A percentile compares a stretch with the other conserved stretches of the same genome.
phyloP scores from a whole-genome alignment of 2,797 vertebrate species.

The Botia kubotai region DNA sequence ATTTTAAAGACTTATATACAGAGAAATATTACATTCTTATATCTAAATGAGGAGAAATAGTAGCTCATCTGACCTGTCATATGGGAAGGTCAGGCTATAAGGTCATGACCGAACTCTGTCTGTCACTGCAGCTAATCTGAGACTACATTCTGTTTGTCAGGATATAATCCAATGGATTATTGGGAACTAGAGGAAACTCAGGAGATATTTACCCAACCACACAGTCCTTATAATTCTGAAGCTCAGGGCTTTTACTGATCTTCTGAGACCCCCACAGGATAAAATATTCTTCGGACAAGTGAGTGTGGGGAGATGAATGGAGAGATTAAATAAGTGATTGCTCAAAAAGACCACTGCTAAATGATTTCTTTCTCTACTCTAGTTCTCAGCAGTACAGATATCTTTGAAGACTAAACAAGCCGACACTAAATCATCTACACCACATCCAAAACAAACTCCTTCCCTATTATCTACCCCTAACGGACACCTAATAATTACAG shows the following conservation, averaged over 20 bases:
- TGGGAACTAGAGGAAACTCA: slow-evolving; percentile 25
- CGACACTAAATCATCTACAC: neutral
- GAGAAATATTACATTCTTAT: slow-evolving; percentile 5
- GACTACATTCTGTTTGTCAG: slow-evolving; percentile 34
- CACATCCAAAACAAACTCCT: slow-evolving; percentile 43
- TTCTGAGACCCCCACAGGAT: slow-evolving; percentile 45
- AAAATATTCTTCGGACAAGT: slow-evolving; percentile 15
- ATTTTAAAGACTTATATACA: neutral
- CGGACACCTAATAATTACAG: neutral
- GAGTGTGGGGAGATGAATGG: neutral
- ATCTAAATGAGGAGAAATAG: neutral
- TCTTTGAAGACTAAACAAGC: neutral
- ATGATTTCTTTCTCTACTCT: slow-evolving; percentile 29
- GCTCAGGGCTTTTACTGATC: slow-evolving; percentile 37
- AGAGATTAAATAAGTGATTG: neutral
- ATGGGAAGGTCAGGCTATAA: slow-evolving; percentile 19
- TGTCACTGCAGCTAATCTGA: slow-evolving; percentile 46
- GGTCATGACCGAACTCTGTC: slow-evolving; percentile 40
- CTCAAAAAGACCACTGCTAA: slow-evolving; percentile 12
- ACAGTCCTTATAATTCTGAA: slow-evolving; percentile 24
- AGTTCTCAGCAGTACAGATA: neutral
- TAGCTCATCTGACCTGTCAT: slow-evolving; percentile 3
- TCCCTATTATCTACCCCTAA: slow-evolving; percentile 8
- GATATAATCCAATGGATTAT: slow-evolving; percentile 45
- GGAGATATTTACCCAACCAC: slow-evolving; percentile 24